Base-by-base conservation (phyloP, 2,113 vertebrate species). In the Rostratula benghalensis region DNA sequence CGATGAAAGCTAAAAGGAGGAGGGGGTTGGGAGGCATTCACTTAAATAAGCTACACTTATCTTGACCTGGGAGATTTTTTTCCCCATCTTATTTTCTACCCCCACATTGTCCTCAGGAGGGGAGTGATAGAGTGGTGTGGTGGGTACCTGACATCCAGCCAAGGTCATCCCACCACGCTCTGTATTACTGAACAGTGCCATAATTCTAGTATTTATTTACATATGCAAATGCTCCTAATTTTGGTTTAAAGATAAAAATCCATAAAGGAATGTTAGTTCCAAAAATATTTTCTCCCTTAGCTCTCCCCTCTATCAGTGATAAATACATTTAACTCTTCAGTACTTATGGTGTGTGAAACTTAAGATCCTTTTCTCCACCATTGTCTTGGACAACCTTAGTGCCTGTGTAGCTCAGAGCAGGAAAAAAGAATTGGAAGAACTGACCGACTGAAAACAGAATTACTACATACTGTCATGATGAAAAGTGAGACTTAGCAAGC, bases 21-120 rank as follows among this genome's bases (percentile, higher is more conserved):
- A 41, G 3, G 13, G 19, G 8, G 1, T 1, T 3, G 12, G 11
- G 8, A 1, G 3, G 2, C 5, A 27, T 31, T 70, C 18, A 17
- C 19, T 46, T 46, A 46, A 46, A 46, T 45, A 10, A 51, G 25
- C n/a, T 89, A 30, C 28, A 14, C 54, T 67, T 78, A 20, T 25
- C 12, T 61, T 61, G 31, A 39, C 28, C 20, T 9, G 13, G 0
- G 22, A 17, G 10, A 3, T 6, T 3, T 43, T 43, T 64, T 65
- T 65, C 31, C 21, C 61, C 28, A 43, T 43, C 20, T 31, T 65
- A 10, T 25, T 76, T 78, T 61, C 20, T 75, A 4, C 22, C 8
- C 1, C 11, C 6, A 7, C 43, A 24, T 64, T 65, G 63, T 14
- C 1, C 22, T n/a, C 37, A 48, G 37, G 24, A 41, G 13, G 11